These are phyloP conservation scores for Chanos chanos DNA, from an alignment of 2,797 vertebrate species.

Conservation along the genomic window DNA sequence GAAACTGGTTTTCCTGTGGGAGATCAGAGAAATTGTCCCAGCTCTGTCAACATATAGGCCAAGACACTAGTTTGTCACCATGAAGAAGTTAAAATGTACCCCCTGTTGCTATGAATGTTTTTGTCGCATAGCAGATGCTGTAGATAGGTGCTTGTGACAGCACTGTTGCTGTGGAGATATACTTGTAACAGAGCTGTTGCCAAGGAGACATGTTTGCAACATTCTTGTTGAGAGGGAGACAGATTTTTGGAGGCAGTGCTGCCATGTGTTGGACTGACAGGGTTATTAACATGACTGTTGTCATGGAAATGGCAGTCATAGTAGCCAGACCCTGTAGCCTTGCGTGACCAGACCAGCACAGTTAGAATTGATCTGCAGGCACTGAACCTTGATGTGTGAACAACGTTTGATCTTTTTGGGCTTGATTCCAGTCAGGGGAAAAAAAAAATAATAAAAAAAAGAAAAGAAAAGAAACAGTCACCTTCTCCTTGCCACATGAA, in stretches of 20 bases:
- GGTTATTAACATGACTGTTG: constrained; percentile 28
- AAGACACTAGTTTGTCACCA: too few relatives aligned
- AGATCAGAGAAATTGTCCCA: too few relatives aligned
- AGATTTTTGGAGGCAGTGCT: too few relatives aligned
- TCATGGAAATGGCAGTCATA: constrained; percentile 31
- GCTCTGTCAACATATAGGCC: too few relatives aligned
- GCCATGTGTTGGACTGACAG: neutral
- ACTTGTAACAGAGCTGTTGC: neutral
- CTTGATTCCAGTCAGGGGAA: constrained; percentile 25
- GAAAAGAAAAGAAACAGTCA: constrained; percentile 23
- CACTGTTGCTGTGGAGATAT: neutral
- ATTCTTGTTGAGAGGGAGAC: neutral
- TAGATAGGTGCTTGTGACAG: too few relatives aligned
- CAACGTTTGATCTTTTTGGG: constrained; percentile 9
- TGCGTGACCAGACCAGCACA: neutral
- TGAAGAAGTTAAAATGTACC: too few relatives aligned
- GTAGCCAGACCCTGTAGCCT: constrained; percentile 8
- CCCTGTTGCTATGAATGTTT: too few relatives aligned
- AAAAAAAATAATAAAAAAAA: constrained; percentile 26
- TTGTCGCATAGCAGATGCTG: too few relatives aligned
- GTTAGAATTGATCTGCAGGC: constrained; percentile 10
- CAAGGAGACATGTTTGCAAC: neutral
- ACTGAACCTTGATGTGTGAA: constrained; percentile 3
- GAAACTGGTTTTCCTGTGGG: too few relatives aligned
- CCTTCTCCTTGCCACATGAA: constrained; percentile 16